phyloP scores from a whole-genome alignment of 2,888 invertebrate genomes.

The Pediacus dermestoides region DNA sequence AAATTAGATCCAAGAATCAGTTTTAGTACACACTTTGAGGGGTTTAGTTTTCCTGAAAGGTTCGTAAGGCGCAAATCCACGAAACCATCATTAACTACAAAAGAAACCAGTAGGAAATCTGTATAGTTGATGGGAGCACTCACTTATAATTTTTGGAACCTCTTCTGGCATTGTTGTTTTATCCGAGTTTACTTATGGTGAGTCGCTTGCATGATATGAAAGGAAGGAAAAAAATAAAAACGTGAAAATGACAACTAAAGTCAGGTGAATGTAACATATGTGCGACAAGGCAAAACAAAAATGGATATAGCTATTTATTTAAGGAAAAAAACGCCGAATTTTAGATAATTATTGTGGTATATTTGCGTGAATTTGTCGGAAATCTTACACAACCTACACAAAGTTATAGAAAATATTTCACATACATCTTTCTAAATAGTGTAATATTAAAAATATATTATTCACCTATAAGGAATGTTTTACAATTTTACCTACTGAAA shows the following conservation, averaged over 20 bases:
- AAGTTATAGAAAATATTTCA: constrained; percentile 22
- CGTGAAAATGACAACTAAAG: constrained; percentile 7
- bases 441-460: constrained; percentile 27
- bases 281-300: no score
- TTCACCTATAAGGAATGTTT: constrained; percentile 21
- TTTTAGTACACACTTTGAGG: no score
- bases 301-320: no score
- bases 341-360: no score
- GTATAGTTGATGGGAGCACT: no score
- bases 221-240: constrained; percentile 4
- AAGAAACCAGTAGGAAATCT: no score
- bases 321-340: no score
- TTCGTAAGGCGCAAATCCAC: constrained; percentile 26
- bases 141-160: constrained; percentile 22
- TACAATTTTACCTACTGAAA: no score
- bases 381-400: constrained; percentile 17
- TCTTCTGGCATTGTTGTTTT: constrained; percentile 8
- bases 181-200: neutral
- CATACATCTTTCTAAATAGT: constrained; percentile 14
- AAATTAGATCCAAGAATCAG: no score
- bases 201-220: constrained; percentile 9
- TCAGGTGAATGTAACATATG: no score
- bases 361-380: no score
- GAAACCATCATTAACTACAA: constrained; percentile 29
- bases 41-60: constrained; percentile 2